Conservation (phyloP, 2,797 vertebrate species). For the Emydoidea blandingii region DNA sequence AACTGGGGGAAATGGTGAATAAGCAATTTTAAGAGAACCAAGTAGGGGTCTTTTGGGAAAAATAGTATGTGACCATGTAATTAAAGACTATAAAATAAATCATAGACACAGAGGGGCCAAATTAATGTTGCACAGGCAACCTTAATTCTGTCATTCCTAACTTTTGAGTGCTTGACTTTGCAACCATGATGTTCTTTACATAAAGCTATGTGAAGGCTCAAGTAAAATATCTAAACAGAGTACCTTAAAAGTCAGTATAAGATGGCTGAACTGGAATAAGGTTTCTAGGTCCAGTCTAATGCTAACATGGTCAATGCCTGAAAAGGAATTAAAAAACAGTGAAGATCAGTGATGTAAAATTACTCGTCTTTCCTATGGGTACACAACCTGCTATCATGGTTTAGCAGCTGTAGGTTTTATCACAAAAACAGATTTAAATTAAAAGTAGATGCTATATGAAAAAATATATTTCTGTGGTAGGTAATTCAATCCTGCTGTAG, state of each 20-base stretch:
- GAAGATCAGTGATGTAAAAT: constrained; percentile 11
- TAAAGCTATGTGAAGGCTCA: constrained; percentile 39
- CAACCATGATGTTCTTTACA: constrained; percentile 5
- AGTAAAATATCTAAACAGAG: not conserved
- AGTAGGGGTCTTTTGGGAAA: not conserved
- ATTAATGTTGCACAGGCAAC: not conserved
- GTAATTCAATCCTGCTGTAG: not conserved
- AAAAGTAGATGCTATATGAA: not conserved
- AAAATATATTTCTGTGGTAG: rapidly evolving
- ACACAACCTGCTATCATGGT: not conserved
- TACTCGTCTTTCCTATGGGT: not conserved
- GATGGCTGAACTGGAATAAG: constrained; percentile 93
- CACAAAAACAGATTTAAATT: not conserved
- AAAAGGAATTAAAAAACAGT: constrained; percentile 60
- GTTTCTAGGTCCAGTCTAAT: constrained; percentile 89
- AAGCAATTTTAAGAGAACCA: not conserved
- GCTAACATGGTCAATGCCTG: constrained; percentile 86
- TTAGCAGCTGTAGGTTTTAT: not conserved
- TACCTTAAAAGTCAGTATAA: constrained; percentile 95
- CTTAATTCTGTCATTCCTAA: not conserved
- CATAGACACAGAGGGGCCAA: not conserved
- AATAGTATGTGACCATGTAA: not conserved
- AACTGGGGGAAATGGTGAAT: not conserved
- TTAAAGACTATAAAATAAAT: not conserved
- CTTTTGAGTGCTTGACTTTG: not conserved